Evolutionary conservation across 2,113 vertebrate species (phyloP), one percentile per base, ranked within the genome.

Genomic region (Syrrhaptes paradoxus): DNA sequence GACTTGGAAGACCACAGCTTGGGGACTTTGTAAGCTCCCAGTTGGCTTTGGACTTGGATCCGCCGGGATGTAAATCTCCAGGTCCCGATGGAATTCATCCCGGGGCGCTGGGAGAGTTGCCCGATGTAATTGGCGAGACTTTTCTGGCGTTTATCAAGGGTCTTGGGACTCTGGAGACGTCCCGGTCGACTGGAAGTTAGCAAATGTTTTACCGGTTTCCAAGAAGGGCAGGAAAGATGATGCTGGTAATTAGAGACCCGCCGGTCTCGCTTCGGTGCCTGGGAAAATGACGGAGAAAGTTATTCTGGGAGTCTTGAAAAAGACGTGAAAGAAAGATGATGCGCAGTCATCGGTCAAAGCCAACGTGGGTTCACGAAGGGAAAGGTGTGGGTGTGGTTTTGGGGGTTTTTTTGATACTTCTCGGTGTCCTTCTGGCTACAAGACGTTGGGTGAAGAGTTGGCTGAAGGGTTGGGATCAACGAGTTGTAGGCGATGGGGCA

Each of bases 51-150:
- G 16, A 32, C 24, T 45, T 12, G 9, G 4, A 5, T 9, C 22
- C 10, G 28, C 17, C 0, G 10, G 17, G 7, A 5, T 2, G 0
- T n/a, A 26, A 57, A 24, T 20, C 43, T 61, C 6, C 12, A 5
- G 3, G 17, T 19, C 43, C 43, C 2, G 2, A 6, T 8, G 34
- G 58, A 59, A 65, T 65, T 49, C 26, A 3, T 36, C 45, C 59
- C 12, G 3, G 31, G 61, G 6, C 13, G 3, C 51, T 51, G 34
- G 59, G 36, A 32, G 25, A 13, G 43, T 12, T 22, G 51, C 34
- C 11, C 2, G 3, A 31, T 6, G 34, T 24, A 34, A 4, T 17
- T 31, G 6, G 6, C 11, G 46, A 45, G 46, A 61, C 38, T 9
- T 61, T 65, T 32, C 15, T 34, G 36, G 24, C 34, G 2, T 29